Conservation (phyloP, 1,140 invertebrate genomes). For the Glomeris maerens region DNA sequence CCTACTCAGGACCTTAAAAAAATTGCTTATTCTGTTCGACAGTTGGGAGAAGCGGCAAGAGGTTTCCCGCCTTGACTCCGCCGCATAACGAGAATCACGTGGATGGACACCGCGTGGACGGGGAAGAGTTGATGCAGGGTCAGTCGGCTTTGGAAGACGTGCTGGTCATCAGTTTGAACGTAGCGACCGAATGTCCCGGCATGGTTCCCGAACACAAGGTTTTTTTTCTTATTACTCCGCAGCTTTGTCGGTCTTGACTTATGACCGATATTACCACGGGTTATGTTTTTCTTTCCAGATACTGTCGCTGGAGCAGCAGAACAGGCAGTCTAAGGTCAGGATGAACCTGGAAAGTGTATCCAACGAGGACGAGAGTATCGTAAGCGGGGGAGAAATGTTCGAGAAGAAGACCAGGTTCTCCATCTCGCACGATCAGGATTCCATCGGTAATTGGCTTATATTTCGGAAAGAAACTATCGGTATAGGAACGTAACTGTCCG, state of each 20-base stretch:
- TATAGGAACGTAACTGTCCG: no score
- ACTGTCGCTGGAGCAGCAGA: constrained; percentile 26
- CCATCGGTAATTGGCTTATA: constrained; percentile 35
- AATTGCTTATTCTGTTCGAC: constrained; percentile 8
- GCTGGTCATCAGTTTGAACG: constrained; percentile 48
- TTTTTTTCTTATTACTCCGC: no score
- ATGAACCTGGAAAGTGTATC: constrained; percentile 21
- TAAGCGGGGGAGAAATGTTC: constrained; percentile 31
- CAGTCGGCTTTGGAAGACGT: constrained; percentile 36
- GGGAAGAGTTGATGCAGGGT: constrained; percentile 27
- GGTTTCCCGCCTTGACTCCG: background rate
- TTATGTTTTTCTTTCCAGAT: constrained; percentile 17
- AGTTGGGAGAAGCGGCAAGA: constrained; percentile 8
- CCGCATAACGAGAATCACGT: constrained; percentile 31
- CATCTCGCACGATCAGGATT: constrained; percentile 72
- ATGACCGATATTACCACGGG: background rate
- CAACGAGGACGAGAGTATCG: constrained; percentile 22
- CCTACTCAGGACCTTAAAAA: background rate
- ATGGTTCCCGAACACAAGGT: constrained; percentile 58
- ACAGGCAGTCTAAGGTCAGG: constrained; percentile 20
- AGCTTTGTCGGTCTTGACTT: constrained; percentile 22
- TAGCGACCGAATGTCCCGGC: constrained; percentile 44
- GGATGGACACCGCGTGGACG: constrained; percentile 24
- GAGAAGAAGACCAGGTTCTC: constrained; percentile 57
- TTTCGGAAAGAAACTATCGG: no score